Conservation (phyloP, 2,113 vertebrate genomes). For the Rhinoptilus africanus region DNA sequence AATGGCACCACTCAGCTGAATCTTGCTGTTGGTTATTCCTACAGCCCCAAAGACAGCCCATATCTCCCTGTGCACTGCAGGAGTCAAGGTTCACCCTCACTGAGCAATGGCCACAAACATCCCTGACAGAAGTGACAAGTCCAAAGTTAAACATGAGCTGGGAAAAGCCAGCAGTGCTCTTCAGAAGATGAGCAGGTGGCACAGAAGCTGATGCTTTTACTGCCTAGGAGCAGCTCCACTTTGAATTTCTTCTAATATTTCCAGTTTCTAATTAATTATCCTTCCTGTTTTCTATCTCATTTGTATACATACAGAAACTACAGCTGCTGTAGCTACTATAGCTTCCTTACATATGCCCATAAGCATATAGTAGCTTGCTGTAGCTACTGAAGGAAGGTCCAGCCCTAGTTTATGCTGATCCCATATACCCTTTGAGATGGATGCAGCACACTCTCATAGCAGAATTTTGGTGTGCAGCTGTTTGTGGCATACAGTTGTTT, state of each 20-base stretch:
- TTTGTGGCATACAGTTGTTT: neutral
- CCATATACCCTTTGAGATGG: neutral
- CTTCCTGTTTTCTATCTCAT: neutral
- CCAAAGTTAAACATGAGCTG: neutral
- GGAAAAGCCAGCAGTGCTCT: neutral
- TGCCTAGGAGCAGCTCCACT: neutral
- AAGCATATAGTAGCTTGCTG: neutral
- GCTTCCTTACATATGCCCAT: rapidly evolving
- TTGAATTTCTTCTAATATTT: neutral
- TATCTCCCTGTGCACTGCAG: neutral
- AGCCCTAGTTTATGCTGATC: neutral
- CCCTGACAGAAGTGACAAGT: neutral
- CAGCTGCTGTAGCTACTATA: neutral
- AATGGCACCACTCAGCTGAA: neutral
- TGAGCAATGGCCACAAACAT: neutral
- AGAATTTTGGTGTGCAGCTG: neutral
- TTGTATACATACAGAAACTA: neutral
- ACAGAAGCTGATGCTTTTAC: neutral
- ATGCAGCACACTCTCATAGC: neutral
- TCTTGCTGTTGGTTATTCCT: neutral
- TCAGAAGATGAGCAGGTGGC: neutral
- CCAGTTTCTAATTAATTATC: neutral
- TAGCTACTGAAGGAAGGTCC: neutral
- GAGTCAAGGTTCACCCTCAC: neutral
- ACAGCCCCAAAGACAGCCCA: neutral